Base-by-base conservation (phyloP, 2,113 vertebrate genomes). In the Ictalurus furcatus region DNA sequence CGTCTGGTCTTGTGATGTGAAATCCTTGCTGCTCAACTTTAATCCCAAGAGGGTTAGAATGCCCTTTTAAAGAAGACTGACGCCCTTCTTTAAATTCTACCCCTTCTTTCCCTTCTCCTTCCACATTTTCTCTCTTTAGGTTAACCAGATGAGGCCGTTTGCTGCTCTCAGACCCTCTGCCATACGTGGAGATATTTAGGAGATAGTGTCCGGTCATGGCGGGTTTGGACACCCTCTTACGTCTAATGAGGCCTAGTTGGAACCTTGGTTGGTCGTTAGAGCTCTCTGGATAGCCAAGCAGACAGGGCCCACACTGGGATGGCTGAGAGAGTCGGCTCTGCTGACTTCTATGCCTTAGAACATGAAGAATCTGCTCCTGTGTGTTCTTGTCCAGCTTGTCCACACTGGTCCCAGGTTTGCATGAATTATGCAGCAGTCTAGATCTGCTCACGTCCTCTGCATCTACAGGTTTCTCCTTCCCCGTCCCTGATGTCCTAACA, bases 121-220 rank as follows among this genome's bases (percentile, higher is more conserved):
- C 96, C 13, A 92, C 85, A 0, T 80, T 91, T 67, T 96, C 97
- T 79, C 88, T 90, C 93, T 95, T 92, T 21, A 95, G 90, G 44
- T 87, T 92, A 3, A 90, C 17, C 84, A 94, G 94, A 52, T 95
- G 96, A 90, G 95, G 93, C 85, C 96, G 96, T 92, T 95, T 97
- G 91, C 95, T 87, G 79, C 95, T 96, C 92, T 99, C 98, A 0
- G 98, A 94, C n/a, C 97, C 97, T 6, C 97, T 95, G 13, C 98
- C 98, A 0, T 99, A 99, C 0, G 98, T 99, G 89, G 98, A 98
- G 89, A 98, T 95, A 85, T 99, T 99, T 78, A 99, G 97, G 92
- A 99, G 96, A 71, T 99, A 99, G 85, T 99, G 98, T 21, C 98
- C 98, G 0, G 97, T 97, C 98, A 99, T 98, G 4, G 98, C 98